Evolutionary conservation across 2,113 vertebrate species (phyloP).

Genomic region (Pantherophis guttatus): DNA sequence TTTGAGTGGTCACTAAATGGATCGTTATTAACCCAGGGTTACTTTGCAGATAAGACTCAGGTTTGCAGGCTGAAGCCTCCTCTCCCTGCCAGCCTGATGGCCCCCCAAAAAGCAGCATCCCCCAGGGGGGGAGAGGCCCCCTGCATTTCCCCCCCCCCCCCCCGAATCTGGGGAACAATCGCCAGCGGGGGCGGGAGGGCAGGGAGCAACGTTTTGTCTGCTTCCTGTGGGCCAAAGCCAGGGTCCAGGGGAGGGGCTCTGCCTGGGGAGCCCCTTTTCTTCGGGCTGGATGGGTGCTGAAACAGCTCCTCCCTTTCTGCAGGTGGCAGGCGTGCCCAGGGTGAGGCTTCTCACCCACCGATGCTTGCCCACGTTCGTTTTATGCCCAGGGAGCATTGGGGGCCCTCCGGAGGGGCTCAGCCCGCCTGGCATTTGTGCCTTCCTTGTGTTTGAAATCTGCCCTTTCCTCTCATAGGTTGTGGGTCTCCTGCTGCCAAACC

Average conservation of each 20-base stretch:
- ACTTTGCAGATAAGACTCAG: neutral
- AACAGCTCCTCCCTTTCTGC: neutral
- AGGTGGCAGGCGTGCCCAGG: neutral
- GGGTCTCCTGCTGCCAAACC: constrained; percentile 92
- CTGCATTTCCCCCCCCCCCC: neutral
- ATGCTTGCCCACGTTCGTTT: neutral
- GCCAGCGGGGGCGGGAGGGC: rapidly evolving
- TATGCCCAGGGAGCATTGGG: neutral
- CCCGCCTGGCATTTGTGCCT: neutral
- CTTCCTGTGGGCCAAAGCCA: neutral
- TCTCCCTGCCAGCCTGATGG: neutral
- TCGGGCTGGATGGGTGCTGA: neutral
- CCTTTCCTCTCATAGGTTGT: constrained; percentile 78
- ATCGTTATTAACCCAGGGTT: neutral
- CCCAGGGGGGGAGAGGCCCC: neutral
- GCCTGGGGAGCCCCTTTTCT: too few relatives aligned
- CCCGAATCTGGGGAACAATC: neutral
- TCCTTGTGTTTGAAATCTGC: neutral
- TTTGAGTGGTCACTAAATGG: neutral
- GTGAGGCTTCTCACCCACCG: too few relatives aligned
- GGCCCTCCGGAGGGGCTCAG: rapidly evolving
- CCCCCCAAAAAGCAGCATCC: neutral
- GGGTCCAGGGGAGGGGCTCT: neutral
- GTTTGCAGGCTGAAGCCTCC: neutral
- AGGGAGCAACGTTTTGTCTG: neutral